These are phyloP conservation scores for Phylloscopus trochilus DNA, from an alignment of 2,113 vertebrate species.

Conservation along the genomic window DNA sequence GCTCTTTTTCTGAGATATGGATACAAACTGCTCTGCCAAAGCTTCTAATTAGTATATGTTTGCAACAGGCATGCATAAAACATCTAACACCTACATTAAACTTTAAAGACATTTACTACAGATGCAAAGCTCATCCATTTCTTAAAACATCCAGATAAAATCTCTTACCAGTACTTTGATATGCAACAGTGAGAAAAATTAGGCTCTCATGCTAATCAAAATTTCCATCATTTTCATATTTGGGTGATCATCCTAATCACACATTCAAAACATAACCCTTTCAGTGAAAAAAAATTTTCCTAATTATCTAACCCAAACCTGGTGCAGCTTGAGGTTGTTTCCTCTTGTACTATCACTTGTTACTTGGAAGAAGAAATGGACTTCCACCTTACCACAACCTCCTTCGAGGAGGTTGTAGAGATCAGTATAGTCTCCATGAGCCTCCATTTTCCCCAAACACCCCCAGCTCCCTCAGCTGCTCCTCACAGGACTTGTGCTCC, in stretches of 20 bases:
- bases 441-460: not conserved
- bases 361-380: not conserved
- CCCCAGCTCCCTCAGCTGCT: not conserved
- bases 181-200: not conserved
- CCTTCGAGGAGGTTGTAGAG: not conserved
- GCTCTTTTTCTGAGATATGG: not conserved
- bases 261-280: not conserved
- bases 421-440: not conserved
- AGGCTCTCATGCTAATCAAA: not conserved
- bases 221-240: not conserved
- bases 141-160: not conserved
- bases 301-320: not conserved
- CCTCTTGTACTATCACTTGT: not conserved
- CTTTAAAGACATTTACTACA: constrained; percentile 3
- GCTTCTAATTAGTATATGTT: not conserved
- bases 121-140: not conserved
- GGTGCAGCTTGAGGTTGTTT: not conserved
- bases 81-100: not conserved
- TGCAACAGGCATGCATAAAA: not conserved
- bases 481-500: not conserved
- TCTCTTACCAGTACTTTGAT: not conserved
- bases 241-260: not conserved
- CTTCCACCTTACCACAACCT: not conserved
- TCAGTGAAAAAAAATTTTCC: not conserved
- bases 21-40: not conserved